Base-by-base conservation (phyloP, 2,888 invertebrate genomes). In the Incurvaria masculella region DNA sequence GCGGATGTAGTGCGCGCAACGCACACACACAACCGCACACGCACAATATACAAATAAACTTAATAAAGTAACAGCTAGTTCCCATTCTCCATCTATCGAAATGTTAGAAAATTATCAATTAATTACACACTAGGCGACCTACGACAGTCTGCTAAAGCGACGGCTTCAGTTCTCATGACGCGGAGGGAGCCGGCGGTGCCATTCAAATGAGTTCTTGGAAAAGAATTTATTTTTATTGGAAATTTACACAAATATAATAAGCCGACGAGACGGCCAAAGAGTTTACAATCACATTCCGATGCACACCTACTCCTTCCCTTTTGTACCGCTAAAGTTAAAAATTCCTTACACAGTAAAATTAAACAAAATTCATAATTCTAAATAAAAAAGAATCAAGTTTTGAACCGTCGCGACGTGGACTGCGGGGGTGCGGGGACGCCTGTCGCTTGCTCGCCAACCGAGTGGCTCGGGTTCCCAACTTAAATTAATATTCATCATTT, bases 361-460 rank as follows among this genome's bases (percentile, higher is more conserved):
- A 76, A 78, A 75, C 78, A 75, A 78, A 78, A 76, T 73, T 72
- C 73, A 75, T 75, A 74, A 69, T 70, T 73, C 72, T 75, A 76
- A 72, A 73, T 66, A 70, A 70, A 68, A 66, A 65, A 64, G 59
- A 57, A n/a, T 33, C 8, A 33, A 33, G 33, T 33, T 6, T 14
- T 14, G 33, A 33, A 8, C 33, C 33, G 8, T 33, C 33, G n/a
- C 14, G 14, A 33, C 10, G 4, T 14, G 33, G 33, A 33, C 33
- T 4, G 33, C 33, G 33, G 3, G 60, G 61, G 61, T 60, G 65
- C 60, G 58, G 38, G 64, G 56, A 57, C 58, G 57, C 58, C 42
- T 49, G 39, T 45, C 53, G 53, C 59, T 58, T 57, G 54, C 56
- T 49, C 53, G 53, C 56, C 58, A 47, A 47, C 41, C 43, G 40